phyloP scores from a whole-genome alignment of 2,113 vertebrate species.

The Phalacrocorax pelagicus region DNA sequence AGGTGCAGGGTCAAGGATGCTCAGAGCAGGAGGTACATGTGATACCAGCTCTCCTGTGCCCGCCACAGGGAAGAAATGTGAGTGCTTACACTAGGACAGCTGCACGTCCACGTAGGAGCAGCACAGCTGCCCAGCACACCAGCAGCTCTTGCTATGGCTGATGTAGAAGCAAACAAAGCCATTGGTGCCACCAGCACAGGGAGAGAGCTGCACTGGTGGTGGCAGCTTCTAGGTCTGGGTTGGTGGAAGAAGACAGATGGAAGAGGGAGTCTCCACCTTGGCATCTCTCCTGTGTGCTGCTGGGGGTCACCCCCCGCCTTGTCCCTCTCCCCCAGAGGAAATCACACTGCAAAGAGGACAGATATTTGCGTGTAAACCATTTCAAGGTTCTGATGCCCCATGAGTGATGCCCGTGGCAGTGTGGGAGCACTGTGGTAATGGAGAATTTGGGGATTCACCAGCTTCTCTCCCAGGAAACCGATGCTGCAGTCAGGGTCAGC shows the following conservation, averaged over 20 bases:
- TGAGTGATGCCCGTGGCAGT: neutral
- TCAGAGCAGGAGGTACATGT: neutral
- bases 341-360: neutral
- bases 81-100: neutral
- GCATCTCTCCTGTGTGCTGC: neutral
- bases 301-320: accelerated
- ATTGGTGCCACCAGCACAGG: neutral
- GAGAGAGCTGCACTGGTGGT: neutral
- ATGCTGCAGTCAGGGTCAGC: neutral
- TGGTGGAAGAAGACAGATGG: neutral
- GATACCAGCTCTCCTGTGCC: neutral
- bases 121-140: accelerated
- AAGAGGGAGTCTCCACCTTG: accelerated
- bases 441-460: neutral
- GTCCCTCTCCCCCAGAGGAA: neutral
- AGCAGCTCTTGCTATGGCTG: neutral
- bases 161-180: neutral
- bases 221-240: neutral
- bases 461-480: neutral
- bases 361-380: neutral
- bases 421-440: neutral
- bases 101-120: accelerated
- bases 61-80: neutral
- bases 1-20: neutral
- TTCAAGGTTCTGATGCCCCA: neutral